Base-by-base conservation (phyloP, 2,797 vertebrate species). In the Melanotaenia trifasciata region DNA sequence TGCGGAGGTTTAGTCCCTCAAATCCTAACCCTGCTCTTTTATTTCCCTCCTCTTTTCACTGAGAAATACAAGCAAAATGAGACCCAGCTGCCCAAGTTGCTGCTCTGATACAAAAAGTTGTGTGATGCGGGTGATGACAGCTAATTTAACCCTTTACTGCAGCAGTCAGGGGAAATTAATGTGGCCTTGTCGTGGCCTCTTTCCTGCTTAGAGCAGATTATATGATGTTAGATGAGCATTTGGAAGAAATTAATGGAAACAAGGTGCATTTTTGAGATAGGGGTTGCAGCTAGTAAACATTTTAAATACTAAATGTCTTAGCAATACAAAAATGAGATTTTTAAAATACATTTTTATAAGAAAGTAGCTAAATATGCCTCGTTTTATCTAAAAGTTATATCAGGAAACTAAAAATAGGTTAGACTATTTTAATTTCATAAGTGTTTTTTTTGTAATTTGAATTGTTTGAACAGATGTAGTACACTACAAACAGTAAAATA, bases 1-100 rank as follows among this genome's bases (percentile, higher is more conserved):
- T 90, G 80, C 71, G 72, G 82, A 91, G 89, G 85, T 91, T 94
- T 92, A 92, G 90, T 89, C 84, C 87, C 90, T 75, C 86, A 85
- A 84, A 92, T 92, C 88, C 88, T 80, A 86, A 78, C 83, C 78
- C 58, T 51, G 33, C 73, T 87, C 80, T 56, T 80, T 82, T 47
- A 74, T 60, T 70, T 73, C 60, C 62, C 72, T 80, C 72, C 70
- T 79, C 76, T 80, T 80, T 84, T 83, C 74, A 81, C 72, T 2
- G 71, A 73, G 51, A 85, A 80, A 81, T 79, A 87, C 83, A 54
- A 74, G 83, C 78, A 86, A 71, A 43, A 40, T 73, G 78, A 84
- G 77, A 79, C 43, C 70, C 74, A 12, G 69, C 74, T 67, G 72
- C 40, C 67, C 68, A 84, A 85, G 38, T 87, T 86, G 35, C 26